Conservation (phyloP, 2,113 vertebrate species). For the Phasianus colchicus region DNA sequence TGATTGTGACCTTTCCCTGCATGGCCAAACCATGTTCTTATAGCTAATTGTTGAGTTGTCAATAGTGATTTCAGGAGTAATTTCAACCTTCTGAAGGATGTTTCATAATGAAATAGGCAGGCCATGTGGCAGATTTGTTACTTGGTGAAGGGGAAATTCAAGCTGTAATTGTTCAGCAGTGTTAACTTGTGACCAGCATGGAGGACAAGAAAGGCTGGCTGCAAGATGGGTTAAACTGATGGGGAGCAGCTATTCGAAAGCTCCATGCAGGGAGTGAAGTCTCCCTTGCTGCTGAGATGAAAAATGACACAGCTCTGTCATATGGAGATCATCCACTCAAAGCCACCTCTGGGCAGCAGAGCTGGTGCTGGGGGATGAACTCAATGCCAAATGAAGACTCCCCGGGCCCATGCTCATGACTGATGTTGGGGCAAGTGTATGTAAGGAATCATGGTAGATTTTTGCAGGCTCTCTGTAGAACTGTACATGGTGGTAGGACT, state of each 20-base stretch:
- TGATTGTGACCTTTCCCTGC: background rate
- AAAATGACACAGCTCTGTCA: background rate
- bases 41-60: background rate
- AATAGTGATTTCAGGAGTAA: background rate
- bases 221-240: rapidly evolving
- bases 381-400: background rate
- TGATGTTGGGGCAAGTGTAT: background rate
- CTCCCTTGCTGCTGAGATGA: background rate
- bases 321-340: background rate
- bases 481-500: background rate
- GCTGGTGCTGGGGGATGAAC: background rate
- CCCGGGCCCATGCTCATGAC: background rate
- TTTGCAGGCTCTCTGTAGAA: background rate
- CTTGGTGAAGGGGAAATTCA: background rate
- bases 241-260: background rate
- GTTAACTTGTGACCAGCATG: background rate
- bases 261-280: background rate
- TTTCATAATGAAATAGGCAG: background rate
- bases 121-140: background rate
- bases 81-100: background rate
- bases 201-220: background rate
- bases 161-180: background rate
- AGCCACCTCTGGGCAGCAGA: background rate
- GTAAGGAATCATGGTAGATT: background rate
- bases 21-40: background rate